Conservation (phyloP, 1,140 invertebrate genomes). For the Heliconius hewitsoni region DNA sequence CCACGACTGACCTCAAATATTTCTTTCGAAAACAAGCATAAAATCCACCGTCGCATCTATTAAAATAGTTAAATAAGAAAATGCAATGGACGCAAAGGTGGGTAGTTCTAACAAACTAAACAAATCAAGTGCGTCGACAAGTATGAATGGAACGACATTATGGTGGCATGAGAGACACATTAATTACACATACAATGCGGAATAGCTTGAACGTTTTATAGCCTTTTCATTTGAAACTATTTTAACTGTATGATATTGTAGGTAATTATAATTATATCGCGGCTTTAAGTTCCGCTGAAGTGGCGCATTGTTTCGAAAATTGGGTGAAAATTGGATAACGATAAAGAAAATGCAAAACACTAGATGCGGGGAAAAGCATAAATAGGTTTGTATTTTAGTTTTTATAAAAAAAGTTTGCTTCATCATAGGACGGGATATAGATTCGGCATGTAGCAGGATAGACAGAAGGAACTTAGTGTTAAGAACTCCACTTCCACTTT, state of each 20-base stretch:
- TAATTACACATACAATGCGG: constrained; percentile 29
- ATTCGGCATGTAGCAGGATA: too few species aligned
- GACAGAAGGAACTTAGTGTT: too few species aligned
- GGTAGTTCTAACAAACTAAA: constrained; percentile 12
- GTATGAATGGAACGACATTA: constrained; percentile 33
- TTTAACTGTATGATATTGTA: neutral
- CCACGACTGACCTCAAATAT: too few species aligned
- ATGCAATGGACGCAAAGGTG: neutral
- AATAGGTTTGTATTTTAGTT: too few species aligned
- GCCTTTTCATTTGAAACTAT: neutral
- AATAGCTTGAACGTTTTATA: constrained; percentile 8
- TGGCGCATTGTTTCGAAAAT: neutral
- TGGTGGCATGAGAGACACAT: constrained; percentile 15
- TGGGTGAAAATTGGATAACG: too few species aligned
- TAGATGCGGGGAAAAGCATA: too few species aligned
- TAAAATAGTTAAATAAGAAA: neutral
- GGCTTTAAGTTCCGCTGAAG: too few species aligned
- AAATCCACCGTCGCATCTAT: neutral
- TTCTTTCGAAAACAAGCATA: neutral
- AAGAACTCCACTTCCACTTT: too few species aligned
- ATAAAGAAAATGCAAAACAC: too few species aligned
- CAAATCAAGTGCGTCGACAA: constrained; percentile 17
- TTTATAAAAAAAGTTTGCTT: too few species aligned
- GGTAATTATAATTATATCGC: too few species aligned
- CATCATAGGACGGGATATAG: too few species aligned